Percentiles rank a stretch among this genome's conserved stretches.
Evolutionary conservation across 2,113 vertebrate genomes (phyloP).

Genomic region (Naja naja): DNA sequence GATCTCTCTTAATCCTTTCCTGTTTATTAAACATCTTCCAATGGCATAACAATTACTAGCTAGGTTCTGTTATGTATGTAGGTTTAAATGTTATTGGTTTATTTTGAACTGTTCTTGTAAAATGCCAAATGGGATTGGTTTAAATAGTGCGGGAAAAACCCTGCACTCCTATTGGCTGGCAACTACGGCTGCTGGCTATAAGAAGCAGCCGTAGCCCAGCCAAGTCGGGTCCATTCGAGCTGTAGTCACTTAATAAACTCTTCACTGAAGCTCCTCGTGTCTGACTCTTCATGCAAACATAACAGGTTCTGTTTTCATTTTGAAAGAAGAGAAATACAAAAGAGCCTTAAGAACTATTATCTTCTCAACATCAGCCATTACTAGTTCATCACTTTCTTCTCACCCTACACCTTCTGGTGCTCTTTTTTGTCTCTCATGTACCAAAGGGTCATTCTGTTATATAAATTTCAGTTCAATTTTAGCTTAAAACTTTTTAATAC

Average conservation of each 20-base stretch:
- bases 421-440: not conserved
- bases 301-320: not conserved
- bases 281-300: no score
- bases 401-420: not conserved
- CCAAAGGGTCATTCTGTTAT: not conserved
- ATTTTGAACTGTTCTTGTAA: no score
- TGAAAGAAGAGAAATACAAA: not conserved
- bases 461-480: not conserved
- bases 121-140: no score
- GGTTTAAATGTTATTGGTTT: no score
- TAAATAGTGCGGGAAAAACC: no score
- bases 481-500: not conserved
- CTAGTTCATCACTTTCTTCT: not conserved
- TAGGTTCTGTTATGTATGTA: not conserved
- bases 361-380: not conserved
- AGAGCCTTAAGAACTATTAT: not conserved
- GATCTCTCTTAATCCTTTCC: not conserved
- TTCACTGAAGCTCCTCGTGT: no score
- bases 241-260: no score
- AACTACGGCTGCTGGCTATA: no score
- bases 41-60: not conserved
- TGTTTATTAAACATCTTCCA: not conserved
- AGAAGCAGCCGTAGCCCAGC: no score
- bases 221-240: no score
- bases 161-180: no score